phyloP scores from a whole-genome alignment of 2,113 vertebrate genomes.

The Ammodytes marinus region DNA sequence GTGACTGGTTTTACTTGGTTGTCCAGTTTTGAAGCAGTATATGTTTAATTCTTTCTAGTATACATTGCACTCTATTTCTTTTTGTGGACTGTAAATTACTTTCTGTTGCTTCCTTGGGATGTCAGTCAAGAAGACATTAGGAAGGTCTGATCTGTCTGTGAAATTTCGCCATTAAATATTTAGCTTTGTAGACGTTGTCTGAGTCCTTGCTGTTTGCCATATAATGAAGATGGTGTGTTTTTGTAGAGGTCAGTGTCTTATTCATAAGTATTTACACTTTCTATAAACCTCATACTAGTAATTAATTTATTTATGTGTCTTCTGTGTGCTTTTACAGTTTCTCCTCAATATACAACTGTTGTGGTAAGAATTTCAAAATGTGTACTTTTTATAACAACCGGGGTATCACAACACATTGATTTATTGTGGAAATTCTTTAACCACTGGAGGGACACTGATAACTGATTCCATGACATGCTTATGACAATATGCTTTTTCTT shows the following conservation, averaged over 20 bases:
- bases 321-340: neutral
- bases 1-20: constrained; percentile 44
- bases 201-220: constrained; percentile 21
- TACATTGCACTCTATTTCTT: constrained; percentile 30
- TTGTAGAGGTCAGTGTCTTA: neutral
- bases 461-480: no score
- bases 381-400: no score
- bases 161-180: constrained; percentile 81
- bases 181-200: constrained; percentile 78
- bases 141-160: constrained; percentile 56
- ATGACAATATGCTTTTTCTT: no score
- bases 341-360: no score
- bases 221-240: neutral
- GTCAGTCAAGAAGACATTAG: constrained; percentile 36
- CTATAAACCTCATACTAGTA: neutral
- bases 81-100: constrained; percentile 67
- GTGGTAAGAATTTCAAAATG: no score
- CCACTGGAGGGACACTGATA: no score
- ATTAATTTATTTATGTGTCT: neutral
- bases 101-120: constrained; percentile 59
- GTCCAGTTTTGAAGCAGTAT: constrained; percentile 32
- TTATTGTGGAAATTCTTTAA: no score
- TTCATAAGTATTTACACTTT: neutral
- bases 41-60: constrained; percentile 41
- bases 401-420: no score